Base-by-base conservation (phyloP, 2,888 invertebrate species). In the Lasioglossum vierecki region DNA sequence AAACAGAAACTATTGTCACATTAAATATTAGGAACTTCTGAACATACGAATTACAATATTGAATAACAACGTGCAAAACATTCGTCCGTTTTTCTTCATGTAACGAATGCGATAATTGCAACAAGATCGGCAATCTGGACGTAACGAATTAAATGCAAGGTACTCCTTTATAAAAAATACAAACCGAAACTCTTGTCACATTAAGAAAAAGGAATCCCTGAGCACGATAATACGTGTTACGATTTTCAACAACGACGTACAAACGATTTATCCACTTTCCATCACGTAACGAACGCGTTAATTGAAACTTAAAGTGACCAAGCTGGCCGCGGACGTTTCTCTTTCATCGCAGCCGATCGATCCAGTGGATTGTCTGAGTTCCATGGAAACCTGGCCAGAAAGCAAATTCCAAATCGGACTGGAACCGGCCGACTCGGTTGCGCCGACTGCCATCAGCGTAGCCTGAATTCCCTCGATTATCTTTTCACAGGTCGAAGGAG, bases 321-420 rank as follows among this genome's bases (percentile, higher is more conserved):
- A 9, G 22, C 35, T 66, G 22, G 35, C 22, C 41, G n/a, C 41
- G n/a, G 39, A n/a, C 70, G 70, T 41, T 70, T 70, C n/a, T 70
- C 41, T 70, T 41, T 70, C 41, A 70, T 70, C 41, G 39, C 39
- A n/a, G 39, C 11, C 9, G 39, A 41, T 70, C 70, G 41, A 68
- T 39, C 1, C 68, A 9, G 22, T 9, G 68, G 18, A 39, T 22
- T 68, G 9, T 70, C 41, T 0, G 70, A 39, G 41, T 22, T 11
- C 13, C 22, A 70, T 41, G n/a, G 75, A 76, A 83, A 79, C 53
- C 46, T 26, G 66, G 76, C 35, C 44, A 35, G 26, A 49, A 60
- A 71, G 41, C 57, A 71, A 71, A 78, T 85, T 85, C 79, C 68
- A 63, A 82, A 82, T 80, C 70, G 53, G 83, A 78, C 57, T 18